Conservation (phyloP, 2,888 invertebrate genomes). For the Acanthosepion pharaonis region DNA sequence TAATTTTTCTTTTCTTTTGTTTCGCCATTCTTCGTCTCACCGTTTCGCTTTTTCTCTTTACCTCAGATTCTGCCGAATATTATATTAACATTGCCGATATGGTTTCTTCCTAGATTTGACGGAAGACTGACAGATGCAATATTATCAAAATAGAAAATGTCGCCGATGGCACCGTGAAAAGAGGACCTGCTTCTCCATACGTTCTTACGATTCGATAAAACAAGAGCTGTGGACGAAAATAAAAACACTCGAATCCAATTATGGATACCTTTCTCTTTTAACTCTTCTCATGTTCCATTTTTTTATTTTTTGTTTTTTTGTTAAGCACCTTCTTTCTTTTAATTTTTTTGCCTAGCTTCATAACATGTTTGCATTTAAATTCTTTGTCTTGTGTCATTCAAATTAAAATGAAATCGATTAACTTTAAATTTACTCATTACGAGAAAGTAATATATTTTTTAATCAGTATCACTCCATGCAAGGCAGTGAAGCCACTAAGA, state of each 20-base stretch:
- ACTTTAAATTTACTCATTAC: too few relatives aligned
- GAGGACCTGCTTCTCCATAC: neutral
- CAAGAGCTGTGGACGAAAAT: neutral
- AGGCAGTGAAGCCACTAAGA: too few relatives aligned
- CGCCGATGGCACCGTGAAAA: neutral
- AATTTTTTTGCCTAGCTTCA: neutral
- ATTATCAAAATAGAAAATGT: slow-evolving; percentile 18
- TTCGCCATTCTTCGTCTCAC: neutral
- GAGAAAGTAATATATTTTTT: too few relatives aligned
- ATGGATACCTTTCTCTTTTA: neutral
- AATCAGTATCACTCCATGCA: too few relatives aligned
- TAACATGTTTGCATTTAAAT: too few relatives aligned
- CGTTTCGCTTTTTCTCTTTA: neutral
- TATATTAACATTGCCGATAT: neutral
- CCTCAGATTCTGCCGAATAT: neutral
- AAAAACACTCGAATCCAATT: slow-evolving; percentile 16
- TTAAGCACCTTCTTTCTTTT: neutral
- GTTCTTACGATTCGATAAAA: neutral
- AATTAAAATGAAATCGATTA: too few relatives aligned
- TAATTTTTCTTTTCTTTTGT: neutral
- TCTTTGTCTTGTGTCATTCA: too few relatives aligned
- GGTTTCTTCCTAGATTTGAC: slow-evolving; percentile 17
- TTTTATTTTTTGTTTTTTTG: too few relatives aligned
- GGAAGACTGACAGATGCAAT: slow-evolving; percentile 18
- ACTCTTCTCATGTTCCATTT: too few relatives aligned